Conservation (phyloP, 2,888 invertebrate species). For the Dynastes grantii region DNA sequence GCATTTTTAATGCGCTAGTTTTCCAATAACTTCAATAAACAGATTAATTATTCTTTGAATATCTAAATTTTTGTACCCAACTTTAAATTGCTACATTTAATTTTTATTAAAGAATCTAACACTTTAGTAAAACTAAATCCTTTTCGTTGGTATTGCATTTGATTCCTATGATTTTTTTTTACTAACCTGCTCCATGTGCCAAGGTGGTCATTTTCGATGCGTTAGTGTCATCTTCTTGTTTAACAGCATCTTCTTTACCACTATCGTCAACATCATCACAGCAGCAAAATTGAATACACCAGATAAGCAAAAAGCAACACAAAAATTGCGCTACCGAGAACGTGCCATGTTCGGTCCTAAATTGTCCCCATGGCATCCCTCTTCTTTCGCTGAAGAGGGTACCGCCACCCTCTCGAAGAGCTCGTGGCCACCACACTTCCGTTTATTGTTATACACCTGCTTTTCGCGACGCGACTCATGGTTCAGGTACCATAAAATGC, state of each 20-base stretch:
- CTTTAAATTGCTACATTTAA: no score
- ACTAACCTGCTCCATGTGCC: constrained; percentile 50
- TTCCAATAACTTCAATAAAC: no score
- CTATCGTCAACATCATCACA: constrained; percentile 22
- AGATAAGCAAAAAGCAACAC: constrained; percentile 29
- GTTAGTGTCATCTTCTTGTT: constrained; percentile 25
- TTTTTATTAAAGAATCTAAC: no score
- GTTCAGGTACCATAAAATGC: constrained; percentile 52
- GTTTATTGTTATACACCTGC: constrained; percentile 52
- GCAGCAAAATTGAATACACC: constrained; percentile 21
- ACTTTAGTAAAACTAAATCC: no score
- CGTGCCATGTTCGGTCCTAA: constrained; percentile 23
- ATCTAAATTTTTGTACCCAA: no score
- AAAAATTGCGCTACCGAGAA: constrained; percentile 7
- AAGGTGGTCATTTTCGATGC: constrained; percentile 48
- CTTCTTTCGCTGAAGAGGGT: constrained; percentile 49
- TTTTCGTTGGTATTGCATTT: no score
- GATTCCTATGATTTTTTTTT: not conserved
- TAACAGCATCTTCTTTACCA: not conserved
- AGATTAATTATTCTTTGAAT: no score
- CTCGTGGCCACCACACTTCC: constrained; percentile 51
- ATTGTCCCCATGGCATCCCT: constrained; percentile 54
- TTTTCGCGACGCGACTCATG: constrained; percentile 54
- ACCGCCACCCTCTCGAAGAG: constrained; percentile 42
- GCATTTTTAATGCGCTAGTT: no score